A percentile compares a stretch with the other conserved stretches of the same genome.
Evolutionary conservation across 37 sponge, comb jelly and placozoan genomes (phyloP).

Genomic region (Mnemiopsis leidyi): DNA sequence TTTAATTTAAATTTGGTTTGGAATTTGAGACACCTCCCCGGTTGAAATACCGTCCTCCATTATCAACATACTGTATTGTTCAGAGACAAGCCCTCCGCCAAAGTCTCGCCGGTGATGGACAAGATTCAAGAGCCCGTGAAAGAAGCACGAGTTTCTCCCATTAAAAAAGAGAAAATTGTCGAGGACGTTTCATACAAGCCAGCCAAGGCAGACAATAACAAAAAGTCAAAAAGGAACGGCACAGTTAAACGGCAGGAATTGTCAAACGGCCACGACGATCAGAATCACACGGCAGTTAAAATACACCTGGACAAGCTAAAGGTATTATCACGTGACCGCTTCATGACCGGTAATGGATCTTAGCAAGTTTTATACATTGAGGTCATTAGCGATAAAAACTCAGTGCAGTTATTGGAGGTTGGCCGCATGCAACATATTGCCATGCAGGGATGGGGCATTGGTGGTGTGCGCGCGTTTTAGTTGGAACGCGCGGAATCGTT

Average conservation of each 20-base stretch:
- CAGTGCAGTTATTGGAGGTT: not conserved
- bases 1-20: too few species aligned
- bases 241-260: not conserved
- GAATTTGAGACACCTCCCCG: too few species aligned
- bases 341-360: too few species aligned
- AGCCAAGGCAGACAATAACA: constrained; percentile 21
- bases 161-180: constrained; percentile 33
- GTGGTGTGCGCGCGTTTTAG: not conserved
- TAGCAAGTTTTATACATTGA: too few species aligned
- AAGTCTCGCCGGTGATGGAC: constrained; percentile 47
- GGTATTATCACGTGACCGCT: too few species aligned
- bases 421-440: not conserved
- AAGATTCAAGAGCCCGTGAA: constrained; percentile 33
- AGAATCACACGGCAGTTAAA: constrained; percentile 30
- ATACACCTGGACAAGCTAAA: constrained; percentile 40
- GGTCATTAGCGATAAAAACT: too few species aligned
- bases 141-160: constrained; percentile 54
- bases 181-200: constrained; percentile 10
- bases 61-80: too few species aligned
- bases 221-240: constrained; percentile 5
- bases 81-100: constrained; percentile 53
- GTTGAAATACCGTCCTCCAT: too few species aligned
- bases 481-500: not conserved
- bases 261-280: constrained; percentile 16
- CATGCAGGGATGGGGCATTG: not conserved